A percentile compares a stretch with the other conserved stretches of the same genome.
phyloP scores from a whole-genome alignment of 2,113 vertebrate species.

The Cromileptes altivelis region DNA sequence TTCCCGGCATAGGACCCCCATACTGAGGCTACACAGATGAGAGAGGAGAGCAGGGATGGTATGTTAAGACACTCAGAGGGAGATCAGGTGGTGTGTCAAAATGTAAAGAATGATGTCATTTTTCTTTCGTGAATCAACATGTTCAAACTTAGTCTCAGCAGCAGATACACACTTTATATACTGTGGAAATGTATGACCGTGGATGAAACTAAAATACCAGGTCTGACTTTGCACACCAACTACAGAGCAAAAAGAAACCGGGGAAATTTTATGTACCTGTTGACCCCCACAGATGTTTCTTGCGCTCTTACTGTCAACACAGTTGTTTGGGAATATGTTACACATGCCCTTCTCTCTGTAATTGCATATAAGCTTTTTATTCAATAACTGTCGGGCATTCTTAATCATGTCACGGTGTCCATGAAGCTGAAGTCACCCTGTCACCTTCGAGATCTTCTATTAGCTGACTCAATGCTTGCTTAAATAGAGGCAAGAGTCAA shows the following conservation, averaged over 20 bases:
- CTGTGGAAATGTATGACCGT: too few species aligned
- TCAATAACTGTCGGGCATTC: neutral
- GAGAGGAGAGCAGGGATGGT: neutral
- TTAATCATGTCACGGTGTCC: too few species aligned
- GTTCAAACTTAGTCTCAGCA: too few species aligned
- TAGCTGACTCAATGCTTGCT: neutral
- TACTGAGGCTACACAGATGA: constrained; percentile 71
- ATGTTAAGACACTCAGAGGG: too few species aligned
- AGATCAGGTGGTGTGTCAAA: neutral
- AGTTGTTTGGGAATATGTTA: neutral
- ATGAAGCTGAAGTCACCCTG: neutral
- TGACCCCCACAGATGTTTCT: neutral
- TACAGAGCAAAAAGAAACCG: too few species aligned
- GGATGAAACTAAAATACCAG: too few species aligned
- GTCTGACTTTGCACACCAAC: too few species aligned
- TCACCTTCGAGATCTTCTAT: neutral
- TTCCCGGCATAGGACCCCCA: constrained; percentile 82
- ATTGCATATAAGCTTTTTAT: neutral
- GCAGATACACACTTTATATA: too few species aligned
- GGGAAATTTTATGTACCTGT: neutral
- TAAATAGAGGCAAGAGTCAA: neutral
- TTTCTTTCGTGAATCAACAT: neutral
- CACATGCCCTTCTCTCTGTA: too few species aligned
- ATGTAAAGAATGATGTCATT: neutral
- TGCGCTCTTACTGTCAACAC: neutral